phyloP scores from a whole-genome alignment of 2,888 invertebrate species.

The Pyrrhia umbra region DNA sequence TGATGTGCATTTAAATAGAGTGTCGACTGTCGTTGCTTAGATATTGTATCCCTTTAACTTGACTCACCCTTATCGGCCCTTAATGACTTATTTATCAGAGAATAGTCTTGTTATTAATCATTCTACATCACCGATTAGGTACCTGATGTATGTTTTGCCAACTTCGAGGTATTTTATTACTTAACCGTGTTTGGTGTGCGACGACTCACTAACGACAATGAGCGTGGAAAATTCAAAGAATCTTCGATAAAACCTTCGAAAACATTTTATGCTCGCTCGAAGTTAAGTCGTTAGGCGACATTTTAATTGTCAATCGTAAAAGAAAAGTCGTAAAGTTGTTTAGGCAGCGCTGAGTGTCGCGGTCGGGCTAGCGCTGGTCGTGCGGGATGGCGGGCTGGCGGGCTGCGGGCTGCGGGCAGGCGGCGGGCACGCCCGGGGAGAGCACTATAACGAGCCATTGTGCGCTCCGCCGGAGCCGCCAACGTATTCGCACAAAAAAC shows the following conservation, averaged over 20 bases:
- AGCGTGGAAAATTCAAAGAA: slow-evolving; percentile 46
- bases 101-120: too few species aligned
- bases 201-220: slow-evolving; percentile 27
- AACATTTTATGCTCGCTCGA: slow-evolving; percentile 66
- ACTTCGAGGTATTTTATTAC: slow-evolving; percentile 36
- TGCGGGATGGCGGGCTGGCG: slow-evolving; percentile 30
- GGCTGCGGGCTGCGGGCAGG: slow-evolving; percentile 22
- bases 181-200: slow-evolving; percentile 43
- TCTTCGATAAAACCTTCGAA: slow-evolving; percentile 56
- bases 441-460: slow-evolving; percentile 67
- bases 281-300: slow-evolving; percentile 69
- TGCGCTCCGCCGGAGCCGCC: slow-evolving; percentile 48
- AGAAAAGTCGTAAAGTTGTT: slow-evolving; percentile 72
- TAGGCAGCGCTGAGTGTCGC: slow-evolving; percentile 57
- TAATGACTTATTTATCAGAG: too few species aligned
- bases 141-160: slow-evolving; percentile 19
- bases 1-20: neutral
- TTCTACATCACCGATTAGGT: slow-evolving; percentile 10
- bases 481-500: slow-evolving; percentile 73
- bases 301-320: slow-evolving; percentile 75
- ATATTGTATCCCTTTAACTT: neutral
- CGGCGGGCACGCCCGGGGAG: slow-evolving; percentile 30
- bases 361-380: slow-evolving; percentile 24
- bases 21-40: neutral
- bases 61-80: neutral